phyloP scores from a whole-genome alignment of 2,888 invertebrate genomes.

The Trichogramma dendrolimi region DNA sequence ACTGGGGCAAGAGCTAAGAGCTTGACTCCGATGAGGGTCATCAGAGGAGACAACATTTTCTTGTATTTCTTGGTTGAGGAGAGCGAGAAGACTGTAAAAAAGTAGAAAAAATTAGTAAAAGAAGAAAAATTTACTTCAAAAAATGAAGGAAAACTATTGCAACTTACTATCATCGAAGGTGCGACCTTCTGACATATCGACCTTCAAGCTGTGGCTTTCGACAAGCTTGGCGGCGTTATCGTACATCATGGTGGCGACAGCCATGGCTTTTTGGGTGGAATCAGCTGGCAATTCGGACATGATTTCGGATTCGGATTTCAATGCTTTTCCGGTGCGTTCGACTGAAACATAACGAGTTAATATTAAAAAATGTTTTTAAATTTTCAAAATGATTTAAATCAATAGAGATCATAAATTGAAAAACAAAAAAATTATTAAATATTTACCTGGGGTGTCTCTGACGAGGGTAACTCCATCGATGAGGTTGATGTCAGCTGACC shows the following conservation, averaged over 20 bases:
- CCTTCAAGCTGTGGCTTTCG: slow-evolving; percentile 62
- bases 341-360: slow-evolving; percentile 33
- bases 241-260: slow-evolving; percentile 57
- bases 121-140: too few species aligned
- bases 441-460: slow-evolving; percentile 46
- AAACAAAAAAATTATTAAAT: background rate
- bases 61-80: slow-evolving; percentile 57
- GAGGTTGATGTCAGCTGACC: slow-evolving; percentile 57
- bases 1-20: slow-evolving; percentile 68
- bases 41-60: slow-evolving; percentile 66
- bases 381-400: too few species aligned
- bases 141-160: too few species aligned
- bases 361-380: too few species aligned
- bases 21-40: slow-evolving; percentile 69
- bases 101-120: too few species aligned
- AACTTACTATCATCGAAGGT: too few species aligned
- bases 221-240: slow-evolving; percentile 59
- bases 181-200: slow-evolving; percentile 47
- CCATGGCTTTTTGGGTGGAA: slow-evolving; percentile 55
- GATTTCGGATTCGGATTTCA: slow-evolving; percentile 53
- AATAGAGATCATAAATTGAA: too few species aligned
- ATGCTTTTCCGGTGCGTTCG: slow-evolving; percentile 43
- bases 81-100: too few species aligned
- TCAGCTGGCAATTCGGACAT: slow-evolving; percentile 56
- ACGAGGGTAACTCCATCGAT: slow-evolving; percentile 60